These are phyloP conservation scores for Pocillopora damicornis DNA, from an alignment of 64 coral and sea anemone genomes.

Conservation along the genomic window DNA sequence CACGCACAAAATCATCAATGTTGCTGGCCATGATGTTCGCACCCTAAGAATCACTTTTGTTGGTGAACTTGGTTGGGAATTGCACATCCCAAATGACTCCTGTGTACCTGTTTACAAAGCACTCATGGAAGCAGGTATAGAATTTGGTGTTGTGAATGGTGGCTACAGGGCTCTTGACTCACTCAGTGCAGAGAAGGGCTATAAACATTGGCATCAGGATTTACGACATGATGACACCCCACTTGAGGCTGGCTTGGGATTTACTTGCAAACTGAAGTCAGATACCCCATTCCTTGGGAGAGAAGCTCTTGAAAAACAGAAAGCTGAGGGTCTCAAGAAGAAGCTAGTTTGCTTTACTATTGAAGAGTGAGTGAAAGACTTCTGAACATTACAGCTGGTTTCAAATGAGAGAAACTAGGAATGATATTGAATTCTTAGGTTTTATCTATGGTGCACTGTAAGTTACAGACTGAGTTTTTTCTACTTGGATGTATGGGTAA, in stretches of 20 bases:
- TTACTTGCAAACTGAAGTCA: conserved; percentile 92
- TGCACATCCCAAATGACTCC: conserved; percentile 91
- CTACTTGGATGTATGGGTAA: too few relatives aligned
- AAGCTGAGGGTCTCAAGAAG: conserved; percentile 77
- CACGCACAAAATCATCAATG: conserved; percentile 80
- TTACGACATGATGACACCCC: conserved; percentile 93
- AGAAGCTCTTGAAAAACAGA: conserved; percentile 83
- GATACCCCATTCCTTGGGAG: conserved; percentile 94
- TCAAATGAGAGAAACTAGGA: too few relatives aligned
- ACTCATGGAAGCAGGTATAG: conserved; percentile 72
- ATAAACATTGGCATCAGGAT: conserved; percentile 99
- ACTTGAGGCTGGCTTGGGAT: conserved; percentile 86
- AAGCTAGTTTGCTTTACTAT: conserved; percentile 88
- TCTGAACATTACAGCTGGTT: too few relatives aligned
- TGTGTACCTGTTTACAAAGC: conserved; percentile 90
- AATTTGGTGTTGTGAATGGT: conserved; percentile 67
- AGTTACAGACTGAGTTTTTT: too few relatives aligned
- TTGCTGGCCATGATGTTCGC: conserved; percentile 79
- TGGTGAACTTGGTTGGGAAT: conserved; percentile 91
- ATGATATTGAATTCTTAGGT: too few relatives aligned
- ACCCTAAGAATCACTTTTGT: conserved; percentile 87
- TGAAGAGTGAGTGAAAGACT: conserved; percentile 65
- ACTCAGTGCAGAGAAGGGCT: conserved; percentile 93
- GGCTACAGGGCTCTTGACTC: conserved; percentile 95
- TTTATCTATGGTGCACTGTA: too few relatives aligned